phyloP scores from a whole-genome alignment of 2,888 invertebrate species.

The Buathra laborator region DNA sequence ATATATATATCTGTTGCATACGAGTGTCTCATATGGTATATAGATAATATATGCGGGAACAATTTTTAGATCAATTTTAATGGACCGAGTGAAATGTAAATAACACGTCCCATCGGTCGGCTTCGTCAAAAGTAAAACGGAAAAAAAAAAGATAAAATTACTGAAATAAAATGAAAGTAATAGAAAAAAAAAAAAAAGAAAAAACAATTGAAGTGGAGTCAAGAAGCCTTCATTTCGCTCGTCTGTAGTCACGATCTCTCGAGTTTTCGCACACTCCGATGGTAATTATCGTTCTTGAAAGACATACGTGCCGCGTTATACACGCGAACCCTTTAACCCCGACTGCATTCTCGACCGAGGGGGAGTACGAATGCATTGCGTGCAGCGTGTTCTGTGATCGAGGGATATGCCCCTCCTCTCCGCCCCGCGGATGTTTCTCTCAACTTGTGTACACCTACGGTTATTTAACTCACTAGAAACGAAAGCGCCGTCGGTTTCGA shows the following conservation, averaged over 20 bases:
- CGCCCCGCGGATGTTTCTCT: constrained; percentile 26
- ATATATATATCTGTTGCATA: constrained; percentile 17
- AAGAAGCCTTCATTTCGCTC: neutral
- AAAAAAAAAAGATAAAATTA: constrained; percentile 4
- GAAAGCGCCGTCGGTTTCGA: neutral
- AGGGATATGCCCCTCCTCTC: constrained; percentile 20
- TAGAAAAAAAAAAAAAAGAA: neutral
- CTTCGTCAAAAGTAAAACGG: neutral
- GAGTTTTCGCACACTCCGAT: constrained; percentile 46
- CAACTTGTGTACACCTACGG: neutral
- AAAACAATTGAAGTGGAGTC: neutral
- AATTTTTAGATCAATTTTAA: constrained; percentile 32
- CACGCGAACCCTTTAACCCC: constrained; percentile 67
- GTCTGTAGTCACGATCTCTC: neutral
- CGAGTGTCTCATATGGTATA: constrained; percentile 22
- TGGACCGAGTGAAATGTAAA: constrained; percentile 31
- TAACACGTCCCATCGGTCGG: neutral
- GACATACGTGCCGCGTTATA: constrained; percentile 29
- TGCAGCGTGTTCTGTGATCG: constrained; percentile 53
- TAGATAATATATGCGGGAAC: constrained; percentile 7
- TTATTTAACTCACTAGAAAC: neutral
- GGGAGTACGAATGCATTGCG: constrained; percentile 60
- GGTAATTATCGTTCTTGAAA: constrained; percentile 45
- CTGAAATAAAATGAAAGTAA: neutral
- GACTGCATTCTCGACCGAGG: constrained; percentile 63